Evolutionary conservation across 2,888 invertebrate species (phyloP), one percentile per base, ranked within the genome.

Genomic region (Bugula neritina): DNA sequence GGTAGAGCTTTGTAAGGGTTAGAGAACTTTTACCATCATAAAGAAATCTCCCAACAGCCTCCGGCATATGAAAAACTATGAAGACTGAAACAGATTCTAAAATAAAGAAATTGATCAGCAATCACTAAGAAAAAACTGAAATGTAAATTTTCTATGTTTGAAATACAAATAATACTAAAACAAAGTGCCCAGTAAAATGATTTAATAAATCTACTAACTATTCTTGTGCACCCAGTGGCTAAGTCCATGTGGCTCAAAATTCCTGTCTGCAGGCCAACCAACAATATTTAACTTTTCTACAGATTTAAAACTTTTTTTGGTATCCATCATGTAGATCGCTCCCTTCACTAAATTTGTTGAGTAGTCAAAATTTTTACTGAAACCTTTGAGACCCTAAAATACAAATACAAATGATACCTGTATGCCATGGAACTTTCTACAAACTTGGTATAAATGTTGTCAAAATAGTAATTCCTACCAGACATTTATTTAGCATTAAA

Each of bases 171-270:
- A n/a, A n/a, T n/a, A n/a, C n/a, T n/a, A n/a, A n/a, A n/a, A n/a
- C 10, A 17, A 52, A 17, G 52, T 52, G n/a, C n/a, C n/a, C n/a
- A n/a, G n/a, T n/a, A n/a, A n/a, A n/a, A n/a, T n/a, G n/a, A n/a
- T n/a, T n/a, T n/a, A n/a, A n/a, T n/a, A n/a, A n/a, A n/a, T n/a
- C n/a, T 63, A 63, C 63, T 63, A 5, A 63, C 63, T 63, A 31
- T 63, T 34, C 13, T 27, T n/a, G n/a, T 63, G 29, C 31, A 63
- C 34, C 63, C 63, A 63, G 31, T 63, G 63, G 31, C 27, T 5
- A 34, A 63, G 5, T 13, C 63, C 63, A 31, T 63, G 63, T 10
- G 63, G 63, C 31, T 63, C 63, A 31, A 63, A 63, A n/a, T 63
- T 21, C 3, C 63, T 25, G 34, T 31, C 63, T 2, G 31, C 63